Percentiles rank a stretch among this genome's conserved stretches.
Evolutionary conservation across 2,797 vertebrate genomes (phyloP).

Genomic region (Tadarida brasiliensis): DNA sequence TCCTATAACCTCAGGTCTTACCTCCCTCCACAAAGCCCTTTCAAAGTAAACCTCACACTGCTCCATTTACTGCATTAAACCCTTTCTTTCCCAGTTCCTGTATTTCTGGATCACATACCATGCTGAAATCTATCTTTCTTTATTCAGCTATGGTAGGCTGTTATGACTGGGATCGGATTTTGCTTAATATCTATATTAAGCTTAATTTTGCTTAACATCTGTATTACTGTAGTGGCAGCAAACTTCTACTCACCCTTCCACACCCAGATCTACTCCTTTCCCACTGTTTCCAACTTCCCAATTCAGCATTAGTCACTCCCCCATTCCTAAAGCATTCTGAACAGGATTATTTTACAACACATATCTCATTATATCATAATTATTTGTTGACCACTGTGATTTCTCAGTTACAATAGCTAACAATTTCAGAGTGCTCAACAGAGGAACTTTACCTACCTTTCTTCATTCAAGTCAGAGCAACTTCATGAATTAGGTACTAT

Average conservation of each 20-base stretch:
- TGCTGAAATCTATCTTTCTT: background rate
- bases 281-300: background rate
- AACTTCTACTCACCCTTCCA: background rate
- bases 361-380: background rate
- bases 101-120: background rate
- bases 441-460: background rate
- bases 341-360: background rate
- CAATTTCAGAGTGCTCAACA: background rate
- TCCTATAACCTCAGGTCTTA: background rate
- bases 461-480: background rate
- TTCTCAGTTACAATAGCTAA: background rate
- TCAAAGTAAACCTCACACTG: background rate
- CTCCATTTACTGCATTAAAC: background rate
- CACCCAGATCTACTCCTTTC: background rate
- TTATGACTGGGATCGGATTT: background rate
- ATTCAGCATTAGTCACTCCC: background rate
- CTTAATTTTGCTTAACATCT: too few relatives aligned
- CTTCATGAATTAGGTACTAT: background rate
- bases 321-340: background rate
- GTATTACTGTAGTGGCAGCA: background rate
- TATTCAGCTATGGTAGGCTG: background rate
- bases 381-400: background rate
- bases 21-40: slow-evolving; percentile 8
- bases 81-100: background rate
- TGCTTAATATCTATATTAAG: background rate